A percentile compares a stretch with the other conserved stretches of the same genome.
These are phyloP conservation scores for Eristalis intricaria DNA, from an alignment of 2,888 invertebrate species.

Conservation along the genomic window DNA sequence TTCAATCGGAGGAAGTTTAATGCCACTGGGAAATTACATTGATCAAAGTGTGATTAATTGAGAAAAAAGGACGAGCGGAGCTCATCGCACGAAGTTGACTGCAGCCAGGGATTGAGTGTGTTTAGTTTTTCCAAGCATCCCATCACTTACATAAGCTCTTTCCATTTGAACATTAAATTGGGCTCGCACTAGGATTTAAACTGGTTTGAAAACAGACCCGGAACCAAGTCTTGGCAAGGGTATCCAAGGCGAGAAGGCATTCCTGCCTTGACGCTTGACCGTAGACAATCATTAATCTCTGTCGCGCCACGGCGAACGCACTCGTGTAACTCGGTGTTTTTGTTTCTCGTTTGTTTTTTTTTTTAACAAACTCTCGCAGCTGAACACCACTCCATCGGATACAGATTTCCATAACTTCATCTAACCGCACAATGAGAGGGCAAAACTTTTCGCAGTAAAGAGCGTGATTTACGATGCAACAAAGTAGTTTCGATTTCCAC, in stretches of 20 bases:
- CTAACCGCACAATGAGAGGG: background rate
- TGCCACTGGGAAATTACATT: background rate
- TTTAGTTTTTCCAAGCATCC: background rate
- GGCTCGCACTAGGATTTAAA: background rate
- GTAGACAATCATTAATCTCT: background rate
- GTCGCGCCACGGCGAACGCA: background rate
- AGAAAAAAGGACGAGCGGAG: background rate
- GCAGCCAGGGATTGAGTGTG: background rate
- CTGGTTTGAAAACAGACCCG: background rate
- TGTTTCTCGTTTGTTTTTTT: too few species aligned
- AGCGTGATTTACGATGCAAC: conserved; percentile 20
- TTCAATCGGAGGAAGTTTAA: background rate
- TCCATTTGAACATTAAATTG: background rate
- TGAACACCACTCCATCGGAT: background rate
- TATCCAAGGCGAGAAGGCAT: background rate
- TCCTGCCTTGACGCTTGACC: background rate
- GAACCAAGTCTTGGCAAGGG: background rate
- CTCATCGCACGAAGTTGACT: background rate
- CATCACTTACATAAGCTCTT: background rate
- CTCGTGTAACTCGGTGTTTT: background rate
- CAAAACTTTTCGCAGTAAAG: conserved; percentile 18
- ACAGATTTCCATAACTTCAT: conserved; percentile 1
- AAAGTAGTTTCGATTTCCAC: conserved; percentile 19
- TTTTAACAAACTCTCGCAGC: background rate
- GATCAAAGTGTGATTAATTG: conserved; percentile 4